Percentiles rank a stretch among this genome's conserved stretches.
Evolutionary conservation across 2,888 invertebrate genomes (phyloP).

Genomic region (Cepaea hortensis): DNA sequence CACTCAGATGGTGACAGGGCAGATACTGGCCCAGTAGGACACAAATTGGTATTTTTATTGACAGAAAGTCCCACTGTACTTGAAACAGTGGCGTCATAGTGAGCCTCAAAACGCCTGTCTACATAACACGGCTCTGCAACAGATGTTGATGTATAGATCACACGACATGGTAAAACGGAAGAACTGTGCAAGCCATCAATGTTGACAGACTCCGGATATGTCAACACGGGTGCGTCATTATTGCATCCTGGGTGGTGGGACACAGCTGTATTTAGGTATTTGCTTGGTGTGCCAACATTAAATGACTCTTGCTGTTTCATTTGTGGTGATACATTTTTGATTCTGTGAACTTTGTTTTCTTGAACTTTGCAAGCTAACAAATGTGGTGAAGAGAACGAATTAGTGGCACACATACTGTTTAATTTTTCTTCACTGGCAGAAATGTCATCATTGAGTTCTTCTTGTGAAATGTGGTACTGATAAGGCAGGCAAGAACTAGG

Average conservation of each 20-base stretch:
- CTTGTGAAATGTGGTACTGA: neutral
- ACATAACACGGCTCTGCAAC: neutral
- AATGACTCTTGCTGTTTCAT: neutral
- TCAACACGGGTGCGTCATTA: neutral
- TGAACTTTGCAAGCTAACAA: neutral
- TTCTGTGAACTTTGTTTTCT: neutral
- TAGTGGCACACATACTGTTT: neutral
- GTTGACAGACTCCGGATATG: conserved; percentile 2
- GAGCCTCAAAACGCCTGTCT: neutral
- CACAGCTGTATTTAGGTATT: neutral
- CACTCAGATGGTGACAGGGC: neutral
- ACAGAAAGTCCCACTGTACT: neutral
- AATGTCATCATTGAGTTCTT: neutral
- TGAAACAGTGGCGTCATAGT: neutral
- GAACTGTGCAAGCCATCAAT: neutral
- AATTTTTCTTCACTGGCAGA: neutral
- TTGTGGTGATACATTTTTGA: neutral
- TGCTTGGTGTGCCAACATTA: neutral
- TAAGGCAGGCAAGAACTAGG: neutral
- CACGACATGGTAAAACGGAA: neutral
- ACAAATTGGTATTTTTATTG: neutral
- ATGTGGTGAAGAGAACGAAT: neutral
- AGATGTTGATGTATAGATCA: neutral
- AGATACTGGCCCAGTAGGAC: neutral
- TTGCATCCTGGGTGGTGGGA: neutral